Base-by-base conservation (phyloP, 2,797 vertebrate genomes). In the Hippopotamyrus pictus region DNA sequence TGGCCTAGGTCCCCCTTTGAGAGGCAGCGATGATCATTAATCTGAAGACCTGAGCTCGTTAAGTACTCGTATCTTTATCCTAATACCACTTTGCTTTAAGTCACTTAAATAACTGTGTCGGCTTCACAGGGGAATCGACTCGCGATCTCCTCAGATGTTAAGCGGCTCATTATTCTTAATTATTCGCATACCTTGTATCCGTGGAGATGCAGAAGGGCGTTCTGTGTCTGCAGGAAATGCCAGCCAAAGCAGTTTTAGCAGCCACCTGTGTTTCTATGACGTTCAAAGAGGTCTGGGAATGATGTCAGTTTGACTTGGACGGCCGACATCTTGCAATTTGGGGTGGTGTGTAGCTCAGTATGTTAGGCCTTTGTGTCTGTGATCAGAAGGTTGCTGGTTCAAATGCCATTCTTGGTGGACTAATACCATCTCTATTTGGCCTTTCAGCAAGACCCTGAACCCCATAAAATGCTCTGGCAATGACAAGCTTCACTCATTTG, bases 81-180 rank as follows among this genome's bases (percentile, higher is more conserved):
- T 86, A 89, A 89, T 86, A 65, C 82, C 79, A n/a, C 59, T 69
- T 12, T 59, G n/a, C 41, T 85, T 84, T 83, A 86, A 86, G 85
- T 89, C 44, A 89, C 62, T 50, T 53, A 87, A 76, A 65, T 89
- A 50, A 54, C 73, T 85, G 62, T 25, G 65, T 89, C 29, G 50
- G 14, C 86, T 89, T 88, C 89, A 65, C 44, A 48, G 69, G 51
- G 51, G 69, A 73, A 46, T 59, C 54, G 29, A 50, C 76, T 37
- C 37, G 37, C 11, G 50, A 82, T 88, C 50, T 87, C 50, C 22
- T 59, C 48, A 87, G 41, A 79, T 53, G 37, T 82, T 82, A 59
- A 54, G 86, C 50, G 37, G 86, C 65, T 89, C 89, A 57, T 76
- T 87, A 46, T 76, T 87, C 50, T 33, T 86, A 89, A 89, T 87